phyloP scores from a whole-genome alignment of 2,113 vertebrate species.

The Trogon surrucura region DNA sequence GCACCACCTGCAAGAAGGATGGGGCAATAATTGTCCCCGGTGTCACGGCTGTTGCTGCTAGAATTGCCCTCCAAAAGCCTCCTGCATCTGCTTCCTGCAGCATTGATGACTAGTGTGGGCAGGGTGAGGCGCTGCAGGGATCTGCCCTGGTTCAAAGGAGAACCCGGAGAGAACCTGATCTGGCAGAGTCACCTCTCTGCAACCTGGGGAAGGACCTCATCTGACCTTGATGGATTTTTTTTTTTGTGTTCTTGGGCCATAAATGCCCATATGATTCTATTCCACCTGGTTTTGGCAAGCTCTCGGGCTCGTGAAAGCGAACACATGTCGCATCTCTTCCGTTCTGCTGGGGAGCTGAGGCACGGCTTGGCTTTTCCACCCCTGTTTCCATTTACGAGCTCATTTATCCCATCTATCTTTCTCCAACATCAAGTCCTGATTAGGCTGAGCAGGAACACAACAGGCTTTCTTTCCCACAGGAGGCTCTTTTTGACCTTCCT shows the following conservation, averaged over 20 bases:
- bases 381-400: constrained; percentile 49
- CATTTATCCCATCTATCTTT: constrained; percentile 53
- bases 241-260: not conserved
- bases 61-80: not conserved
- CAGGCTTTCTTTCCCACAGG: constrained; percentile 32
- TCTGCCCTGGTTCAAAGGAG: not conserved
- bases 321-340: not conserved
- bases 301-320: not conserved
- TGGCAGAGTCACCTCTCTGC: not conserved
- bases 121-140: not conserved
- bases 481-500: constrained; percentile 65
- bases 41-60: not conserved
- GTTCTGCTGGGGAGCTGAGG: not conserved
- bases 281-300: not conserved
- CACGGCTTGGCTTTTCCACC: not conserved
- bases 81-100: not conserved
- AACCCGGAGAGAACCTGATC: not conserved
- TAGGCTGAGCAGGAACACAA: constrained; percentile 47
- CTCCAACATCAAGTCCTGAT: constrained; percentile 54
- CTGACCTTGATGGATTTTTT: not conserved
- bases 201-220: not conserved
- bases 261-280: not conserved
- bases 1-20: not conserved
- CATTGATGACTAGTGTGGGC: not conserved
- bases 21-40: not conserved